phyloP scores from a whole-genome alignment of 2,888 invertebrate species.

The Sipunculus nudus region DNA sequence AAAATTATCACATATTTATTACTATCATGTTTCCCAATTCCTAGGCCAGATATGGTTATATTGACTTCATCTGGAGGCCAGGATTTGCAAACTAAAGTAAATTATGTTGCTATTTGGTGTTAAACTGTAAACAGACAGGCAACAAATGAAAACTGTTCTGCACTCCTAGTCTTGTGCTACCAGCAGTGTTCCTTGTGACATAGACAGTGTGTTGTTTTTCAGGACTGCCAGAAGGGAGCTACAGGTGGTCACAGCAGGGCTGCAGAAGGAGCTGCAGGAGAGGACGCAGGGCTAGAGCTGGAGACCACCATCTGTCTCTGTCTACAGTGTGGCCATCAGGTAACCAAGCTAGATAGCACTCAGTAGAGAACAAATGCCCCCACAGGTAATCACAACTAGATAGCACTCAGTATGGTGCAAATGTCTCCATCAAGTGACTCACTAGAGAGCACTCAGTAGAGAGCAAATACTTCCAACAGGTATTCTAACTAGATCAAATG shows the following conservation, averaged over 20 bases:
- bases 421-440: too few relatives aligned
- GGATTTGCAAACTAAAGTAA: too few relatives aligned
- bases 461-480: too few relatives aligned
- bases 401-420: not conserved
- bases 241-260: not conserved
- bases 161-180: not conserved
- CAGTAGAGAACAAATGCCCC: not conserved
- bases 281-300: slow-evolving; percentile 34
- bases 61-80: too few relatives aligned
- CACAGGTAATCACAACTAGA: not conserved
- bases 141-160: not conserved
- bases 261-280: slow-evolving; percentile 2
- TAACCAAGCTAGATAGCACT: slow-evolving; percentile 27
- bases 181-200: not conserved
- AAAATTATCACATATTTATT: too few relatives aligned
- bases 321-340: slow-evolving; percentile 64
- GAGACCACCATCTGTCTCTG: slow-evolving; percentile 59
- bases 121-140: not conserved
- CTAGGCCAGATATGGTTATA: too few relatives aligned
- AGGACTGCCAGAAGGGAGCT: slow-evolving; percentile 6
- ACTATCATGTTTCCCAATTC: too few relatives aligned
- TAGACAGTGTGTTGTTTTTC: not conserved
- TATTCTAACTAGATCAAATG: too few relatives aligned
- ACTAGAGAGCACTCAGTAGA: too few relatives aligned
- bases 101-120: too few relatives aligned